Evolutionary conservation across 1,140 invertebrate species (phyloP).

Genomic region (Drosophila nannoptera): DNA sequence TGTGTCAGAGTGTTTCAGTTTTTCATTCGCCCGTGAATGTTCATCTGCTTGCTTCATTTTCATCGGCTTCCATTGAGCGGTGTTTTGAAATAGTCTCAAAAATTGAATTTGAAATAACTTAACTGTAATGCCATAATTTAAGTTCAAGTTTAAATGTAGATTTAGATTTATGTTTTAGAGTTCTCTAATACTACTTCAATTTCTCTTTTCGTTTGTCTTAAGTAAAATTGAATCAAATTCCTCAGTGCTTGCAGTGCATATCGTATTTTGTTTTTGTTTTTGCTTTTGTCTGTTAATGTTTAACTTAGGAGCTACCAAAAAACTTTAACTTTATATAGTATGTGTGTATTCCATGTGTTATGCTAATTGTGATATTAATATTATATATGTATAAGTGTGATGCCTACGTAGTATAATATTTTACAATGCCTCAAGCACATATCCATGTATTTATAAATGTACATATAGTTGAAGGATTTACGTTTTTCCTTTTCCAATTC

Average conservation of each 20-base stretch:
- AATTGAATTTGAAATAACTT: conserved; percentile 24
- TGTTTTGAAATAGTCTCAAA: conserved; percentile 36
- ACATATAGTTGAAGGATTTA: conserved; percentile 19
- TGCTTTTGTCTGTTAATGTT: conserved; percentile 44
- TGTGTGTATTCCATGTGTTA: conserved; percentile 7
- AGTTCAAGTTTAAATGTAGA: conserved; percentile 32
- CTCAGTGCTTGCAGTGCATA: conserved; percentile 79
- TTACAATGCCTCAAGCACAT: conserved; percentile 5
- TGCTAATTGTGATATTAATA: conserved; percentile 5
- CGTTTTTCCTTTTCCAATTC: conserved; percentile 3
- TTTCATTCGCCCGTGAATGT: conserved; percentile 9
- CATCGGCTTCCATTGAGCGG: conserved; percentile 11
- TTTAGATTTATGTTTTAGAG: not conserved
- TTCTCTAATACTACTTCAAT: conserved; percentile 53
- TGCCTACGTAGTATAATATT: conserved; percentile 3
- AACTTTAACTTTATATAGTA: conserved; percentile 42
- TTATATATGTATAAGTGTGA: conserved; percentile 11
- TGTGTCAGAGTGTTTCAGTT: not conserved
- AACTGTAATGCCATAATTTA: conserved; percentile 37
- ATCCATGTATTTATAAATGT: conserved; percentile 5
- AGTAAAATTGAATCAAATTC: conserved; percentile 79
- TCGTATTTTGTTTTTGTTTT: conserved; percentile 58
- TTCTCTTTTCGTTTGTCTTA: conserved; percentile 70
- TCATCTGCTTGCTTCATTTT: conserved; percentile 35
- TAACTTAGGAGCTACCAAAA: conserved; percentile 47